Base-by-base conservation (phyloP, 2,888 invertebrate genomes). In the Philaethria dido region DNA sequence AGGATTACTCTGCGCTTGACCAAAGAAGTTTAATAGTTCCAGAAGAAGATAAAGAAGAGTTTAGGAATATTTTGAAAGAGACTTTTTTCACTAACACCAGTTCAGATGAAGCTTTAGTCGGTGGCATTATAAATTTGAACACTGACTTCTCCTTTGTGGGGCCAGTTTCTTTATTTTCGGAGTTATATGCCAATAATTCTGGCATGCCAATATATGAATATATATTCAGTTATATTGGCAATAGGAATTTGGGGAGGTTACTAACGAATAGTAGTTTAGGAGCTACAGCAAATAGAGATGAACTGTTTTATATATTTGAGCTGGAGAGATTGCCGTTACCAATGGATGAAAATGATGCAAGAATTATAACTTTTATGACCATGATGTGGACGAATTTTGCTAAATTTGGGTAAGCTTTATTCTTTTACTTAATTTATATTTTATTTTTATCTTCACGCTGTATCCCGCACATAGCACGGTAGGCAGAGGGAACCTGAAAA, bases 331-430 rank as follows among this genome's bases (percentile, higher is more conserved):
- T 90, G 3, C 88, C 88, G 0, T 57, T 91, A 20, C 87, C 88
- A 0, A 87, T 92, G 83, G 84, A 85, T 42, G 89, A 91, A 50
- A 83, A 87, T 22, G 93, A 93, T 14, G 89, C 90, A 0, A 82
- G 87, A 39, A 92, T 93, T 16, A 79, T 89, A 0, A 88, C 88
- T 0, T 88, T 91, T 33, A 88, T 93, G 90, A 88, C 92, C 0
- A 87, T 86, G 81, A 87, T 93, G 89, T 93, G 93, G 93, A 88
- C 92, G 0, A 89, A 92, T 68, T 93, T 93, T 60, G 92, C 92
- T 8, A 92, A 88, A 74, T 82, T 77, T 75, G 91, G 92, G 93
- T 93, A 74, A 84, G 88, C 77, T n/a, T n/a, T n/a, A 50, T 48
- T 11, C 52, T 55, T 52, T 5, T 3, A 20, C 9, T 16, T 33